Percentiles rank a stretch among this genome's conserved stretches.
These are phyloP conservation scores for Napeogenes inachia DNA, from an alignment of 2,888 invertebrate species.

Conservation along the genomic window DNA sequence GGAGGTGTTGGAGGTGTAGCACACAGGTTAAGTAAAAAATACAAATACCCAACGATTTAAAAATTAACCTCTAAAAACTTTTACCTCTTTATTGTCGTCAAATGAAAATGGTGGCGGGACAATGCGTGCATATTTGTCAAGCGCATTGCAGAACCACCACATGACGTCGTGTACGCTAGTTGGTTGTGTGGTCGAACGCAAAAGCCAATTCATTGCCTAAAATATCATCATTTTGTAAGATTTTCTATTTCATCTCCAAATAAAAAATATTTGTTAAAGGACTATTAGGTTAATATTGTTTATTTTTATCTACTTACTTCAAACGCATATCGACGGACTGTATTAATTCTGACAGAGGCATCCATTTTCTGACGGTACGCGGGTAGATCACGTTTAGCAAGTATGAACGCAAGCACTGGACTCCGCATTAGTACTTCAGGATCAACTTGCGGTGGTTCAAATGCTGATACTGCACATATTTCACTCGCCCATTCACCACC, in stretches of 20 bases:
- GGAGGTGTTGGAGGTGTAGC: too few relatives aligned
- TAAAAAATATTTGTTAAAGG: not conserved
- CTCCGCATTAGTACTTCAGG: conserved; percentile 81
- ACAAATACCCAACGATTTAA: not conserved
- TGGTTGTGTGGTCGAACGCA: conserved; percentile 93
- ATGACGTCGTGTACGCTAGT: conserved; percentile 95
- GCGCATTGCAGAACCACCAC: conserved; percentile 96
- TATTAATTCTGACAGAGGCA: conserved; percentile 88
- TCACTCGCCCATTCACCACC: conserved; percentile 48
- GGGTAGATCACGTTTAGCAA: conserved; percentile 90
- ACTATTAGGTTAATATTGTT: too few relatives aligned
- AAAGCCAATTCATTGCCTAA: conserved; percentile 94
- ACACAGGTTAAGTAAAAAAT: too few relatives aligned
- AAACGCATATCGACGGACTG: conserved; percentile 90
- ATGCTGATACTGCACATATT: conserved; percentile 54
- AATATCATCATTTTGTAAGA: conserved; percentile 8
- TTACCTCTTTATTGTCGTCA: conserved; percentile 61
- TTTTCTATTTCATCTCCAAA: not conserved
- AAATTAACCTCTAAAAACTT: not conserved
- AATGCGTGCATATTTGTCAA: conserved; percentile 76
- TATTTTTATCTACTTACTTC: conserved; percentile 73
- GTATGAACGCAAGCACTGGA: conserved; percentile 92
- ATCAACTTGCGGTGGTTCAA: conserved; percentile 63
- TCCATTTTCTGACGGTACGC: conserved; percentile 91
- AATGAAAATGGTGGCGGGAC: conserved; percentile 45